These are phyloP conservation scores for Zeuzera pyrina DNA, from an alignment of 2,888 invertebrate genomes.

Conservation along the genomic window DNA sequence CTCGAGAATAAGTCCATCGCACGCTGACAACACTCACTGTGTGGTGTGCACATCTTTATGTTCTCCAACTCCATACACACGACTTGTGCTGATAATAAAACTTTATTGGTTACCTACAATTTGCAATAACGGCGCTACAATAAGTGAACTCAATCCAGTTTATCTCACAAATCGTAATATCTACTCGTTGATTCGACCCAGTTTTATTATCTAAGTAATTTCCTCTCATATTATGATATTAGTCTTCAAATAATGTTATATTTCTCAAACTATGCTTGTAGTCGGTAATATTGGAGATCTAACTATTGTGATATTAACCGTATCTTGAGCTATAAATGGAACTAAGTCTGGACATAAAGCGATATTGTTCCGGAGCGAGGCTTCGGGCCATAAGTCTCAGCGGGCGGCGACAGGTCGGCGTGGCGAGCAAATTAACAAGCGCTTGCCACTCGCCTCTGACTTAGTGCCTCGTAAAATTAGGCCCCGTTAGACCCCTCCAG, in stretches of 20 bases:
- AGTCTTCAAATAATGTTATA: too few species aligned
- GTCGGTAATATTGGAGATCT: too few species aligned
- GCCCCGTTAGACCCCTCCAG: conserved; percentile 56
- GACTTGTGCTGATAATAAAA: conserved; percentile 54
- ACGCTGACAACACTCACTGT: conserved; percentile 10
- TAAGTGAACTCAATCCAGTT: conserved; percentile 40
- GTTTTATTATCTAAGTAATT: conserved; percentile 30
- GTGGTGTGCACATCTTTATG: background rate
- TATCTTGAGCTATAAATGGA: conserved; percentile 28
- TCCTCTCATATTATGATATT: too few species aligned
- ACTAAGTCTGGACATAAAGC: conserved; percentile 36
- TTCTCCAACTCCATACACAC: conserved; percentile 30
- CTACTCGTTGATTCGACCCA: conserved; percentile 21
- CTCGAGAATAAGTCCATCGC: conserved; percentile 26
- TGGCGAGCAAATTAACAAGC: conserved; percentile 66
- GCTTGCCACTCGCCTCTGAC: conserved; percentile 62
- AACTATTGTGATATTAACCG: background rate
- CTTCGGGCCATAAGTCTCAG: conserved; percentile 53
- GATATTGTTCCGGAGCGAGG: conserved; percentile 27
- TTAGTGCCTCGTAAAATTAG: conserved; percentile 71
- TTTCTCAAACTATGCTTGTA: too few species aligned
- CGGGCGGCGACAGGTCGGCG: conserved; percentile 64
- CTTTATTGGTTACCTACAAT: conserved; percentile 55
- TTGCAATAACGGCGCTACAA: conserved; percentile 49
- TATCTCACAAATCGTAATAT: conserved; percentile 31